Evolutionary conservation across 2,888 invertebrate genomes (phyloP), one percentile per base, ranked within the genome.

Genomic region (Caenorhabditis virilis): DNA sequence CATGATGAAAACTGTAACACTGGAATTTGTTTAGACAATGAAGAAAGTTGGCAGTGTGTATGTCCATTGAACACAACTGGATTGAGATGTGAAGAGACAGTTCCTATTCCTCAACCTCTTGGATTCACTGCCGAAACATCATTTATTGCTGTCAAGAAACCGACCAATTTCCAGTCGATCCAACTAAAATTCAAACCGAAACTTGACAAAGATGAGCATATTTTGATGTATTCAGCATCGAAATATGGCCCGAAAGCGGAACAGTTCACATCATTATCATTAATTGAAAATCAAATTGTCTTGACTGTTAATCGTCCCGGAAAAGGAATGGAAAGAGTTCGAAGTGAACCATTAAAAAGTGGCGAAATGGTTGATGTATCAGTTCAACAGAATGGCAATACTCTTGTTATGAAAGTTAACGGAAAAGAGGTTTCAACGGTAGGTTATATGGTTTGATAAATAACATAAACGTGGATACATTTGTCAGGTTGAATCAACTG

Each of bases 11-110:
- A 64, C 36, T 78, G 78, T 42, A 63, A 65, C 45, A 22, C 59
- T 13, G 78, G 78, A 25, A 61, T 72, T 7, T 78, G 78, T 48
- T 30, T 74, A 25, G 75, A 79, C 16, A 66, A 70, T 52, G 74
- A 61, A 11, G 71, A 72, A 23, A 69, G 57, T 6, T 69, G 63
- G 55, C 70, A 73, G 38, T 79, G 79, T 42, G 70, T 79, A 7
- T 79, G 79, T 41, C 79, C 79, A 1, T 43, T 67, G 3, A 66
- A 63, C 16, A 61, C 63, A 1, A 41, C 46, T 18, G 72, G 72
- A 13, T 38, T 63, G 13, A 33, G 65, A 23, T 65, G 65, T 35
- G 65, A 65, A 38, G 56, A 60, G 26, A 43, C 45, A 30, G 39
- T 27, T 0, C 41, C 42, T 7, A 27, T 60, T 11, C 56, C 52